Conservation (phyloP, 2,888 invertebrate species). For the Apoda limacodes region DNA sequence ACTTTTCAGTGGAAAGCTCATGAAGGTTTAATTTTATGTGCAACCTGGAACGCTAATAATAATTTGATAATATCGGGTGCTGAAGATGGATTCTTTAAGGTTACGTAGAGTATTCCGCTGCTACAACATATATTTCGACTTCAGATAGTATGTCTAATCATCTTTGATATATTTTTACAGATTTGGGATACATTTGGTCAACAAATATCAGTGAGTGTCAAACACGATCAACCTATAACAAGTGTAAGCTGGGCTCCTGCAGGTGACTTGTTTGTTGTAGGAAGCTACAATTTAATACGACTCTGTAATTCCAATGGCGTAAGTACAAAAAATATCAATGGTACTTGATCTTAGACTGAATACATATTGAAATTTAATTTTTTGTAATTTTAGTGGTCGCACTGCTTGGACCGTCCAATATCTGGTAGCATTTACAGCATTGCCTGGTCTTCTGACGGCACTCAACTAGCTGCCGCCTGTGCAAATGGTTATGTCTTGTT, state of each 20-base stretch:
- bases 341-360: too few species aligned
- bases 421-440: conserved; percentile 91
- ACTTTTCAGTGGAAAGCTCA: conserved; percentile 92
- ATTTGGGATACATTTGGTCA: conserved; percentile 96
- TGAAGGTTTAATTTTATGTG: conserved; percentile 90
- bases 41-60: conserved; percentile 95
- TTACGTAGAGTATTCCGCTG: too few species aligned
- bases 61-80: conserved; percentile 94
- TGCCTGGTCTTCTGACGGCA: conserved; percentile 96
- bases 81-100: conserved; percentile 93
- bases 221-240: conserved; percentile 92
- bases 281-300: conserved; percentile 91
- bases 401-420: conserved; percentile 88
- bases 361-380: too few species aligned
- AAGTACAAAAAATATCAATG: too few species aligned
- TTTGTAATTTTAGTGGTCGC: conserved; percentile 91
- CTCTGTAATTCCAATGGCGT: conserved; percentile 96
- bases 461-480: conserved; percentile 95
- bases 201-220: conserved; percentile 84
- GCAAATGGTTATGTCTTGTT: conserved; percentile 92
- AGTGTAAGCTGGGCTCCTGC: conserved; percentile 91
- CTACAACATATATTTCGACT: neutral
- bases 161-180: conserved; percentile 25
- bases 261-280: conserved; percentile 92
- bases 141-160: too few species aligned